A percentile compares a stretch with the other conserved stretches of the same genome.
Evolutionary conservation across 2,113 vertebrate genomes (phyloP).

Genomic region (Myrmophylax atrothorax): DNA sequence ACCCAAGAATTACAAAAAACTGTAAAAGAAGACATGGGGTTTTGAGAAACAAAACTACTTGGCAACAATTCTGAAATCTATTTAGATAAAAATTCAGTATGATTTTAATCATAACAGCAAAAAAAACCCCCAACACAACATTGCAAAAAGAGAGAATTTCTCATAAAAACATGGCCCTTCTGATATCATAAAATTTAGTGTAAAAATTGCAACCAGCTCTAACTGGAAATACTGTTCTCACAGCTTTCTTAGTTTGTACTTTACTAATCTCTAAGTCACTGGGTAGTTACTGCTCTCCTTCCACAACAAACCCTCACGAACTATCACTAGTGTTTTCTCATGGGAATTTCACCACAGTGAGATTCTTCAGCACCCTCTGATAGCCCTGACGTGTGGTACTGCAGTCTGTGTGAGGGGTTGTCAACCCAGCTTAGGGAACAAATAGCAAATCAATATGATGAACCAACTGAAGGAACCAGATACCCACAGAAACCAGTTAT

Average conservation of each 20-base stretch:
- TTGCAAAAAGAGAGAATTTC: neutral
- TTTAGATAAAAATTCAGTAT: constrained; percentile 22
- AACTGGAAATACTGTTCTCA: constrained; percentile 35
- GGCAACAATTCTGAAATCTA: constrained; percentile 3
- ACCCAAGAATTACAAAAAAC: neutral
- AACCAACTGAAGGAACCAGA: neutral
- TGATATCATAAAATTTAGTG: neutral
- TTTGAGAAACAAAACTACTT: constrained; percentile 6
- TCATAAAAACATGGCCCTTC: neutral
- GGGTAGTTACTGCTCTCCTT: neutral
- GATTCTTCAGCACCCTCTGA: neutral
- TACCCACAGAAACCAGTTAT: neutral
- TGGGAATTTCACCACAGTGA: neutral
- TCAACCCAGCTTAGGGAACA: neutral
- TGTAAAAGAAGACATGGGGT: neutral
- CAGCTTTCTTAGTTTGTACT: neutral
- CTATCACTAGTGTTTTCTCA: neutral
- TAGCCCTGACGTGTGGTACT: neutral
- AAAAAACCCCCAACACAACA: neutral
- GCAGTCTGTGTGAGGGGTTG: neutral
- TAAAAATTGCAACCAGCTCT: neutral
- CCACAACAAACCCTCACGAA: neutral
- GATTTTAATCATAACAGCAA: neutral
- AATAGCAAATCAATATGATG: neutral
- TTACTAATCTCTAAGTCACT: neutral